A percentile compares a stretch with the other conserved stretches of the same genome.
phyloP scores from a whole-genome alignment of 92 coral and sea anemone species.

The Palythoa grandis region DNA sequence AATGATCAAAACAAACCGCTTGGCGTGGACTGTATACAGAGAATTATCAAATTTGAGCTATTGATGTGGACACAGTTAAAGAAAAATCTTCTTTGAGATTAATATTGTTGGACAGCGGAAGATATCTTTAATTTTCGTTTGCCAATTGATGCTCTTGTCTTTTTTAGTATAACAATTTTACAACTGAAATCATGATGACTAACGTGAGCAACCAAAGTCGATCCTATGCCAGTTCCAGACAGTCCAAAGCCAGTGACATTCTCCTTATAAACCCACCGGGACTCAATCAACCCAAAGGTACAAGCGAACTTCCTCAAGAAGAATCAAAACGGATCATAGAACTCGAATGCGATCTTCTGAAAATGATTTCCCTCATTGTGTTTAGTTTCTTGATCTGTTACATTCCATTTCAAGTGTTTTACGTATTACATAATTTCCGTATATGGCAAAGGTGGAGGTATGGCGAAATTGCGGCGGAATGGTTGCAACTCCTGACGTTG shows the following conservation, averaged over 20 bases:
- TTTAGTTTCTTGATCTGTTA: conserved; percentile 35
- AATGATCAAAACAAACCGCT: too few relatives aligned
- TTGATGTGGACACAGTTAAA: too few relatives aligned
- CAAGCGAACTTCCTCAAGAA: not conserved
- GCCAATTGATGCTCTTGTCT: not conserved
- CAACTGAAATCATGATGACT: not conserved
- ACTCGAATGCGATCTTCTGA: conserved; percentile 24
- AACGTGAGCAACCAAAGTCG: not conserved
- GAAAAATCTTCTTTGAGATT: not conserved
- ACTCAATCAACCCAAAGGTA: not conserved
- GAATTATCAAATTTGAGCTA: too few relatives aligned
- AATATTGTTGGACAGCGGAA: too few relatives aligned
- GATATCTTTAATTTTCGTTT: not conserved
- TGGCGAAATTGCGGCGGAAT: conserved; percentile 29
- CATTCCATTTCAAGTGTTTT: conserved; percentile 40
- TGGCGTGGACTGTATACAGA: too few relatives aligned
- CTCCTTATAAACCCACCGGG: not conserved
- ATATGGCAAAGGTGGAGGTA: conserved; percentile 39
- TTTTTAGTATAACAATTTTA: not conserved
- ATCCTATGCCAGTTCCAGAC: not conserved
- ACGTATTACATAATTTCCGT: conserved; percentile 21
- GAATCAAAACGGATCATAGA: conserved; percentile 18
- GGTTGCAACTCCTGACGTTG: conserved; percentile 27
- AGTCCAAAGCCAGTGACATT: not conserved
- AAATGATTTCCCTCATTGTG: conserved; percentile 32